A percentile compares a stretch with the other conserved stretches of the same genome.
Evolutionary conservation across 2,113 vertebrate species (phyloP).

Genomic region (Oreotrochilus melanogaster): DNA sequence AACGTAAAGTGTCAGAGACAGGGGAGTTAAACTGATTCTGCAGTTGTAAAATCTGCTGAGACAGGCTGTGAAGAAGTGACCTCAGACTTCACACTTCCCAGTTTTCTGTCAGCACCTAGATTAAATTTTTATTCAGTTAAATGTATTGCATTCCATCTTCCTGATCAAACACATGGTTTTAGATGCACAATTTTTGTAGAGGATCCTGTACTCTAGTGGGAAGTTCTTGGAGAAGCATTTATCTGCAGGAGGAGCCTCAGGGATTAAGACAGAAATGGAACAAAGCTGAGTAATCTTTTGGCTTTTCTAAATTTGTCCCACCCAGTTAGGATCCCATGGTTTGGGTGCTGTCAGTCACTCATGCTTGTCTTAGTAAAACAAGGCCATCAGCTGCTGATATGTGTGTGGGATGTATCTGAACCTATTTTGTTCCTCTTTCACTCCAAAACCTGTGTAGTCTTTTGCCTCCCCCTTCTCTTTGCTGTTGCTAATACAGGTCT

Average conservation of each 20-base stretch:
- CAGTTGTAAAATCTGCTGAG: slow-evolving; percentile 43
- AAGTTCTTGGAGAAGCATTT: background rate
- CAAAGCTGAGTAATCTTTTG: slow-evolving; percentile 26
- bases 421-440: background rate
- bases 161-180: slow-evolving; percentile 5
- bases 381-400: background rate
- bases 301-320: background rate
- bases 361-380: background rate
- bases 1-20: background rate
- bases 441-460: background rate
- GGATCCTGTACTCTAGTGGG: background rate
- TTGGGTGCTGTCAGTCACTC: background rate
- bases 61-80: slow-evolving; percentile 35
- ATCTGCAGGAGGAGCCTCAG: background rate
- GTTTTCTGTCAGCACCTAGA: slow-evolving; percentile 40
- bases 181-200: background rate
- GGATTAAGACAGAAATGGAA: background rate
- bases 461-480: background rate
- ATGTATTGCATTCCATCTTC: slow-evolving; percentile 28
- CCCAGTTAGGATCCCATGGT: background rate
- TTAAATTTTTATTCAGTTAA: slow-evolving; percentile 23
- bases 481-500: background rate
- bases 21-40: background rate
- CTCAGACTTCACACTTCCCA: slow-evolving; percentile 44
- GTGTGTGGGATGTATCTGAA: background rate